Evolutionary conservation across 2,797 vertebrate genomes (phyloP).

Genomic region (Australoheros facetus): DNA sequence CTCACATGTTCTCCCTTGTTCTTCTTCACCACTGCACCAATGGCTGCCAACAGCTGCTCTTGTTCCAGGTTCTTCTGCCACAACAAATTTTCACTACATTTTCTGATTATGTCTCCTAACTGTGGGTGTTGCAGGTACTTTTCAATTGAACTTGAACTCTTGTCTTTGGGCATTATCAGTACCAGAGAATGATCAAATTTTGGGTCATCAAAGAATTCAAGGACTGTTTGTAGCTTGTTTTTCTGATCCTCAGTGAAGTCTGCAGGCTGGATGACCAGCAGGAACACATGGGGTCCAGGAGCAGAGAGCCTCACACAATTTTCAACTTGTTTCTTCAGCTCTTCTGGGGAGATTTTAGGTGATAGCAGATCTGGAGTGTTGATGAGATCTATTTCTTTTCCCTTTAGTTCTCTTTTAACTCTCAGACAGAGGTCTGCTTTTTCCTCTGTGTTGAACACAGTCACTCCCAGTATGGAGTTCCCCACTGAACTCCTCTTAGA

Average conservation of each 20-base stretch:
- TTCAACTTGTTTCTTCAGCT: too few species aligned
- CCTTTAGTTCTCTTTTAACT: not conserved
- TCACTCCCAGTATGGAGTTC: accelerated
- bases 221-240: too few species aligned
- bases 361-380: too few species aligned
- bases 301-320: too few species aligned
- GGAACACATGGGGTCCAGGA: too few species aligned
- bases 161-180: not conserved
- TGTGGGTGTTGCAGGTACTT: not conserved
- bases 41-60: not conserved
- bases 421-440: not conserved
- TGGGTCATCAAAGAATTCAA: not conserved
- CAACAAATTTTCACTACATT: not conserved
- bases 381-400: too few species aligned
- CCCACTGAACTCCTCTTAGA: not conserved
- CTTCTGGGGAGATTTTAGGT: too few species aligned
- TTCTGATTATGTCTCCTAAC: not conserved
- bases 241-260: too few species aligned
- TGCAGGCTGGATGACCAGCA: too few species aligned
- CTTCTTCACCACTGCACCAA: not conserved
- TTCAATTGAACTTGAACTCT: not conserved
- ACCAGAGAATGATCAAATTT: accelerated
- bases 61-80: not conserved
- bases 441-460: accelerated
- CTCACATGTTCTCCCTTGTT: not conserved